A percentile compares a stretch with the other conserved stretches of the same genome.
Conservation (phyloP, 2,888 invertebrate genomes). For the Synergus itoensis region DNA sequence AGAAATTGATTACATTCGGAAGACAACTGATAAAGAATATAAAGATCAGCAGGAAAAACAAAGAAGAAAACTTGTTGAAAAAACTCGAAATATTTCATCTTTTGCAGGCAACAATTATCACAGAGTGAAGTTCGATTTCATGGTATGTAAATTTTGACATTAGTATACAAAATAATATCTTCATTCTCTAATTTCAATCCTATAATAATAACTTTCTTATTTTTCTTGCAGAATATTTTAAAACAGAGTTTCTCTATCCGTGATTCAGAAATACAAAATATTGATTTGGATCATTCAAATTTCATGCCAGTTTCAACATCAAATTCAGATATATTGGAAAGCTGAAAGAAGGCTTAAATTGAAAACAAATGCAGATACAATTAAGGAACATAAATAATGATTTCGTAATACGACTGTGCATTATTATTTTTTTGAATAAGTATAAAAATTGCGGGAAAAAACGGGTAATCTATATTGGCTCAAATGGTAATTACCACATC, state of each 20-base stretch:
- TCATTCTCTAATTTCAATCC: too few species aligned
- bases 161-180: too few species aligned
- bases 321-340: neutral
- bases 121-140: slow-evolving; percentile 60
- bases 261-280: neutral
- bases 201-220: neutral
- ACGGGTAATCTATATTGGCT: too few species aligned
- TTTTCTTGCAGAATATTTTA: neutral
- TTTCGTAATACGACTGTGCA: too few species aligned
- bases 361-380: too few species aligned
- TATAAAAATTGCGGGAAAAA: too few species aligned
- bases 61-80: slow-evolving; percentile 60
- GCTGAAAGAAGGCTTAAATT: too few species aligned
- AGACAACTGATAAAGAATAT: slow-evolving; percentile 75
- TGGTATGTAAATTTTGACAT: slow-evolving; percentile 55
- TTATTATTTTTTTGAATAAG: too few species aligned
- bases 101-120: slow-evolving; percentile 53
- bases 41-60: slow-evolving; percentile 66
- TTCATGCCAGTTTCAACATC: neutral
- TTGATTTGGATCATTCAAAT: neutral
- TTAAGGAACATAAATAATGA: too few species aligned
- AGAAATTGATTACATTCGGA: slow-evolving; percentile 75
- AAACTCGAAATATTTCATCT: slow-evolving; percentile 56
- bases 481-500: too few species aligned
- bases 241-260: neutral